phyloP scores from a whole-genome alignment of 2,113 vertebrate genomes.

The Nothoprocta pentlandii region DNA sequence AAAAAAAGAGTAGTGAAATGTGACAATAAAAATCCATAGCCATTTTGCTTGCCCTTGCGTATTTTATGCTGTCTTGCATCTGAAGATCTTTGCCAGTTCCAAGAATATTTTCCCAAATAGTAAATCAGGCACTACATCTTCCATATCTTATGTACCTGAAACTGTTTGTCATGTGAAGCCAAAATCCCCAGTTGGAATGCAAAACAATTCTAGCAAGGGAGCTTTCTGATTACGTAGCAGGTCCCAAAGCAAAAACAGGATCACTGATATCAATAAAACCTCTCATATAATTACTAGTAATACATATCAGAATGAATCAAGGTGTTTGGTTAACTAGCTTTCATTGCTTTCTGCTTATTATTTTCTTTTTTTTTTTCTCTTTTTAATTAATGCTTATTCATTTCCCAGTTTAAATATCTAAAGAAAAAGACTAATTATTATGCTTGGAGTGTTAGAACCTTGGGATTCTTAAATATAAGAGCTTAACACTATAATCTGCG shows the following conservation, averaged over 20 bases:
- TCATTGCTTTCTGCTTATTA: not conserved
- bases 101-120: not conserved
- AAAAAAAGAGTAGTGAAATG: not conserved
- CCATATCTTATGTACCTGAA: not conserved
- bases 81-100: constrained; percentile 1
- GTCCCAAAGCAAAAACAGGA: not conserved
- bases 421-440: not conserved
- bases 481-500: not conserved
- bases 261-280: not conserved
- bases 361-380: not conserved
- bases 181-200: constrained; percentile 24
- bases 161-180: constrained; percentile 3
- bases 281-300: not conserved
- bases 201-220: not conserved
- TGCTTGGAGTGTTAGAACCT: not conserved
- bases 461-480: not conserved
- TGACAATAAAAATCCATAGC: not conserved
- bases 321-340: not conserved
- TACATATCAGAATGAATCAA: not conserved
- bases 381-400: not conserved
- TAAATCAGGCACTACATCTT: constrained; percentile 2
- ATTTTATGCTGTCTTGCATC: not conserved
- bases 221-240: not conserved
- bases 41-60: not conserved
- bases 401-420: not conserved